Percentiles rank a stretch among this genome's conserved stretches.
Conservation (phyloP, 2,797 vertebrate genomes). For the Hippoglossus hippoglossus region DNA sequence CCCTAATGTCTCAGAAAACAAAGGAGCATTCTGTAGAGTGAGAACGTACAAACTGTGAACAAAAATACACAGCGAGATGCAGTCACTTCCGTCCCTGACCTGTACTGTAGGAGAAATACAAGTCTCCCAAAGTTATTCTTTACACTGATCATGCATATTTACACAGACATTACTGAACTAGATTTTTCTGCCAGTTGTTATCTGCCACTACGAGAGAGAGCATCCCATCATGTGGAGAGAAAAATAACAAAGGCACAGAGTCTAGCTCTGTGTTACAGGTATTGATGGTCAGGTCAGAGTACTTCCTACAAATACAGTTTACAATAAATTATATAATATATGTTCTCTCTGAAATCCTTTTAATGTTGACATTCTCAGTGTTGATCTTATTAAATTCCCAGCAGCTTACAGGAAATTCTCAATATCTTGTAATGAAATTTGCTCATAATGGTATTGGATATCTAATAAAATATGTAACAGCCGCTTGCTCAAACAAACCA, state of each 20-base stretch:
- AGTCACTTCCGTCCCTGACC: conserved; percentile 35
- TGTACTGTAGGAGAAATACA: conserved; percentile 27
- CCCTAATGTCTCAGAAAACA: conserved; percentile 73
- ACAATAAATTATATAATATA: no score
- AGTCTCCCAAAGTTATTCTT: conserved; percentile 7
- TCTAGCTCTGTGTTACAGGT: no score
- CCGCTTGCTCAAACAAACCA: conserved; percentile 49
- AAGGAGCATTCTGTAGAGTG: conserved; percentile 67
- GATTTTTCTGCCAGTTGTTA: conserved; percentile 15
- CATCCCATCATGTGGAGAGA: conserved; percentile 24
- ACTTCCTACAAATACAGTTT: no score
- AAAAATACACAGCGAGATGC: conserved; percentile 42
- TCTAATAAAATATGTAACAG: conserved; percentile 30
- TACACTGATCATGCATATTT: conserved; percentile 17
- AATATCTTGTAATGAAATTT: conserved; percentile 35
- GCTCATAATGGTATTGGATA: conserved; percentile 10
- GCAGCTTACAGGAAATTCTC: conserved; percentile 26
- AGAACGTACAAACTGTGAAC: conserved; percentile 64
- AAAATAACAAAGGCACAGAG: conserved; percentile 6
- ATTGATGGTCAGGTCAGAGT: no score
- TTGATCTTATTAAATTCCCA: conserved; percentile 13
- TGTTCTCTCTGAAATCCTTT: not conserved
- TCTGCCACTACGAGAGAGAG: conserved; percentile 28
- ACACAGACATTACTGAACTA: conserved; percentile 20
- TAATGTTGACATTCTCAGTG: not conserved